phyloP scores from a whole-genome alignment of 2,113 vertebrate species.

The Madoqua kirkii region DNA sequence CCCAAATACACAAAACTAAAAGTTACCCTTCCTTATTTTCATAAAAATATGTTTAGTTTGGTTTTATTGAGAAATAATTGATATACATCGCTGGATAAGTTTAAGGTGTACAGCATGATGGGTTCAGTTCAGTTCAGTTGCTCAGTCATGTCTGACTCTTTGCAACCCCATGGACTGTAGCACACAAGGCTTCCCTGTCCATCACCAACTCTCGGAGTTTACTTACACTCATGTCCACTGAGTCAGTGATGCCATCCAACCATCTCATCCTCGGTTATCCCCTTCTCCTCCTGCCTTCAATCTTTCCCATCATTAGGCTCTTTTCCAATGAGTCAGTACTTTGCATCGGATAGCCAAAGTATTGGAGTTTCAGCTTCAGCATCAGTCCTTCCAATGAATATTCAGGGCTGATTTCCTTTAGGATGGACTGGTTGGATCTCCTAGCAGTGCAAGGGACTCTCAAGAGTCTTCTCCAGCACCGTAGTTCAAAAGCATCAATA shows the following conservation, averaged over 20 bases:
- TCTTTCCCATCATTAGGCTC: background rate
- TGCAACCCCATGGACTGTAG: background rate
- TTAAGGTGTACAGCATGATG: background rate
- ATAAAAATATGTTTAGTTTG: background rate
- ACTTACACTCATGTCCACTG: background rate
- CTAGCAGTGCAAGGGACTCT: background rate
- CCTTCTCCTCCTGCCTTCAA: background rate
- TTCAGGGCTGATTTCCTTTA: background rate
- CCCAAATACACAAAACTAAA: background rate
- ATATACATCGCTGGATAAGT: background rate
- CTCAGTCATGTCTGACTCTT: background rate
- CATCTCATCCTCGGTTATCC: background rate
- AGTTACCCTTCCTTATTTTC: background rate
- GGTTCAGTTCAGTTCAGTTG: background rate
- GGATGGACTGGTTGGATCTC: background rate
- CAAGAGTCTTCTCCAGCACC: background rate
- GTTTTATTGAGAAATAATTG: background rate
- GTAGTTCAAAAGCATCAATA: background rate
- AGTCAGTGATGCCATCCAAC: background rate
- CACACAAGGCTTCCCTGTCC: background rate
- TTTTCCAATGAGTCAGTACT: background rate
- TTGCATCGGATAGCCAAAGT: background rate
- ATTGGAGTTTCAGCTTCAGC: background rate
- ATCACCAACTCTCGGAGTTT: background rate
- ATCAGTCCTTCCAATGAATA: background rate